Evolutionary conservation across 2,888 invertebrate genomes (phyloP).

Genomic region (Blera fallax): DNA sequence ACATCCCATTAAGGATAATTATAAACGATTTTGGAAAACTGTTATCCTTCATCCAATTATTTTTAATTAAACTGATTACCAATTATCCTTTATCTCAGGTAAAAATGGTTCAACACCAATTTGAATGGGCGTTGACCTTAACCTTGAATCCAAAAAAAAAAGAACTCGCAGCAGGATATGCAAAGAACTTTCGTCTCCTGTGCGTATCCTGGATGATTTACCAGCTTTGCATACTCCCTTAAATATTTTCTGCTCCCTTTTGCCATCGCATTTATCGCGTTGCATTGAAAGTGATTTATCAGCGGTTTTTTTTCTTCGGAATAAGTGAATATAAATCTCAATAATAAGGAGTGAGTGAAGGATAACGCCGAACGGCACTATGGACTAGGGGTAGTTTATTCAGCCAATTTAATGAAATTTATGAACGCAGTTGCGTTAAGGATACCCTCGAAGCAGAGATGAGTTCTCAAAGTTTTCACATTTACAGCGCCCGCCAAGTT

Average conservation of each 20-base stretch:
- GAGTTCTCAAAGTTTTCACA: background rate
- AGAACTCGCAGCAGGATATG: too few relatives aligned
- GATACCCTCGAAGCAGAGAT: background rate
- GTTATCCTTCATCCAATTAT: too few relatives aligned
- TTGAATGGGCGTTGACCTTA: too few relatives aligned
- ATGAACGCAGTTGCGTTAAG: background rate
- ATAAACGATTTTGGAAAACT: too few relatives aligned
- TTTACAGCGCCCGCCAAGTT: background rate
- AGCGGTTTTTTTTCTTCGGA: too few relatives aligned
- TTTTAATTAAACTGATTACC: too few relatives aligned
- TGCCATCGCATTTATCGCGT: background rate
- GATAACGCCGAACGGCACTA: background rate
- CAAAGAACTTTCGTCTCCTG: background rate
- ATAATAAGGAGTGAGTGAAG: background rate
- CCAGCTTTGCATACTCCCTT: background rate
- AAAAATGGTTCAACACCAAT: too few relatives aligned
- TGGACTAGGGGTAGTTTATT: background rate
- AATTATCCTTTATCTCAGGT: too few relatives aligned
- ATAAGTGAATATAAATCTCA: slow-evolving; percentile 2
- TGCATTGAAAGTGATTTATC: slow-evolving; percentile 13
- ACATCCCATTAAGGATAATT: too few relatives aligned
- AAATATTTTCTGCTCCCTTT: background rate
- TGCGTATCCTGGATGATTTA: background rate
- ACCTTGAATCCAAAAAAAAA: too few relatives aligned
- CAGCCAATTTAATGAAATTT: background rate